Evolutionary conservation across 2,113 vertebrate species (phyloP).

Genomic region (Trogon melanurus): DNA sequence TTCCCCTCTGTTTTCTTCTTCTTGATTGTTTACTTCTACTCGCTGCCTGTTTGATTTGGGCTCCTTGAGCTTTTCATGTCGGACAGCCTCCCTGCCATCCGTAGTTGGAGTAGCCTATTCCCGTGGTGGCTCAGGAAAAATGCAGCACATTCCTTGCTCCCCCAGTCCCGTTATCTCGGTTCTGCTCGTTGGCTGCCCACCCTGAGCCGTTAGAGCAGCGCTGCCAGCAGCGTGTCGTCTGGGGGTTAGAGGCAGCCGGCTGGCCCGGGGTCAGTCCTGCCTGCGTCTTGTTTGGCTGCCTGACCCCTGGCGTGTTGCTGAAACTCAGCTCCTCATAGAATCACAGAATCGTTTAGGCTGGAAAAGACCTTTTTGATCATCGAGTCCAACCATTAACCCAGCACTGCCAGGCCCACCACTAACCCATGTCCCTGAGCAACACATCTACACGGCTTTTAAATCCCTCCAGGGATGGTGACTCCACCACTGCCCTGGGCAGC

Average conservation of each 20-base stretch:
- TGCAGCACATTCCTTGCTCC: not conserved
- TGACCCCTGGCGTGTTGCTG: not conserved
- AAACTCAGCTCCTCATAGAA: not conserved
- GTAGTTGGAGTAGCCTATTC: not conserved
- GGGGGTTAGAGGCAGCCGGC: not conserved
- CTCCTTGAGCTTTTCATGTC: not conserved
- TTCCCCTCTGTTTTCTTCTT: not conserved
- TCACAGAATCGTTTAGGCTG: too few species aligned
- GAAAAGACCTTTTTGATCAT: too few species aligned
- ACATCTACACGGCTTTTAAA: too few species aligned
- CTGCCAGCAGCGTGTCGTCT: not conserved
- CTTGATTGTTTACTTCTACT: not conserved
- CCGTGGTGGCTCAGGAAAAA: not conserved
- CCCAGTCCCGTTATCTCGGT: not conserved
- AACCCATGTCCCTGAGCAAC: too few species aligned
- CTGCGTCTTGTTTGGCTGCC: not conserved
- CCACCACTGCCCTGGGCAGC: too few species aligned
- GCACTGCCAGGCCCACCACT: too few species aligned
- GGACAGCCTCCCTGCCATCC: not conserved
- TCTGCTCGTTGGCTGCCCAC: conserved; percentile 40
- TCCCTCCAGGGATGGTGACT: too few species aligned
- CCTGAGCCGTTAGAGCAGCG: not conserved
- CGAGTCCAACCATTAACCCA: too few species aligned
- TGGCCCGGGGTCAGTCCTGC: not conserved
- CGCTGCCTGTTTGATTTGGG: not conserved